Evolutionary conservation across 2,113 vertebrate species (phyloP), one percentile per base, ranked within the genome.

Genomic region (Tinamus guttatus): DNA sequence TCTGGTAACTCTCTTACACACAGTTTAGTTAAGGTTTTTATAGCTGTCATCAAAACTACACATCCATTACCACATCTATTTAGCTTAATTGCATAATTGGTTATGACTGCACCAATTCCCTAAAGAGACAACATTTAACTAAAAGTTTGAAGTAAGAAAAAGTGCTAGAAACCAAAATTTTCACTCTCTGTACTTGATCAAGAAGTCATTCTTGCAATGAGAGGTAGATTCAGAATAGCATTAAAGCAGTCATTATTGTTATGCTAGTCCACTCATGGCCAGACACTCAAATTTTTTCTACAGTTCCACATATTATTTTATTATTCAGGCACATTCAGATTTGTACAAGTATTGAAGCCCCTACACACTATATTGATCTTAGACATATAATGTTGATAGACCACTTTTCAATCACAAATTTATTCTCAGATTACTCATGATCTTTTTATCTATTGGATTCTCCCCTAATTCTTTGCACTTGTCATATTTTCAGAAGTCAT

Each of bases 61-160:
- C 21, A 34, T 83, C 54, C 40, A 36, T 51, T 71, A 45, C 60
- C 3, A 0, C 56, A 71, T 88, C 38, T 79, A 0, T 89, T 95
- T 90, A 56, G 58, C 75, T 52, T 95, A 81, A 94, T 86, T 97
- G 68, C 79, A 30, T 94, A 95, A 85, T 63, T 85, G 82, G 51
- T 80, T 62, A 52, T 81, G 74, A 96, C 87, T 92, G 73, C 65
- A 58, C 38, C 85, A 65, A 74, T 93, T 87, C 86, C 65, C 52
- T 71, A 54, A 56, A 81, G 54, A 85, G 49, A 27, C 40, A 81
- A 78, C 32, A 75, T 14, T 51, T 32, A 30, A 69, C 34, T 71
- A 36, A 73, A 89, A 93, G 34, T 49, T 49, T 52, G 83, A 94
- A 85, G 32, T 56, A 74, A 69, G 27, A 59, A 86, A 76, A 86